Conservation (phyloP, 2,797 vertebrate genomes). For the Arrhamphus sclerolepis region DNA sequence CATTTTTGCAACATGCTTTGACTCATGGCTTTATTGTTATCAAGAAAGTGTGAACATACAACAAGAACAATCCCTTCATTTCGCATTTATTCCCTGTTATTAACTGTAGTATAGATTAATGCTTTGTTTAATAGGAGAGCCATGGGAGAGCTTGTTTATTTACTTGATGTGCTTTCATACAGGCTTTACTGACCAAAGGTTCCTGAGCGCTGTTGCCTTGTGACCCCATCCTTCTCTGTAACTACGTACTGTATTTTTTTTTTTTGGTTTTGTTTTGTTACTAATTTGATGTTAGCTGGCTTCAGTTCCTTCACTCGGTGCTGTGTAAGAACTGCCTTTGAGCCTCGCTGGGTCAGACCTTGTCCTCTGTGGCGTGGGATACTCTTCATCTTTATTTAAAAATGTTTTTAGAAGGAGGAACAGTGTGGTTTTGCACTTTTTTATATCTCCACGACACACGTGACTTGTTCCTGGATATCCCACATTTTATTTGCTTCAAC, state of each 20-base stretch:
- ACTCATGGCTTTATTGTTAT: constrained; percentile 71
- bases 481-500: constrained; percentile 80
- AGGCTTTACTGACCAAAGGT: constrained; percentile 74
- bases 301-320: constrained; percentile 66
- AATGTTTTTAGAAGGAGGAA: constrained; percentile 77
- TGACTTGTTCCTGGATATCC: constrained; percentile 75
- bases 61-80: constrained; percentile 62
- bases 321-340: constrained; percentile 75
- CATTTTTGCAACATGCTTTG: constrained; percentile 73
- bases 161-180: constrained; percentile 75
- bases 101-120: constrained; percentile 68
- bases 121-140: constrained; percentile 49
- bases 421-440: constrained; percentile 84
- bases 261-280: no score
- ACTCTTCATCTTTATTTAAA: constrained; percentile 82
- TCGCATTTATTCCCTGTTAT: constrained; percentile 79
- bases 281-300: constrained; percentile 69
- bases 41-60: constrained; percentile 73
- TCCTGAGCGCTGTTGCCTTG: constrained; percentile 63
- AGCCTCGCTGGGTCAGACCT: constrained; percentile 72
- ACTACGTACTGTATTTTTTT: constrained; percentile 76
- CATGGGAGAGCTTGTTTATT: constrained; percentile 51
- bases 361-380: constrained; percentile 76
- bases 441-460: constrained; percentile 78
- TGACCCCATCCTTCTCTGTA: constrained; percentile 61